Evolutionary conservation across 2,888 invertebrate species (phyloP).

Genomic region (Aleiodes leptofemur): DNA sequence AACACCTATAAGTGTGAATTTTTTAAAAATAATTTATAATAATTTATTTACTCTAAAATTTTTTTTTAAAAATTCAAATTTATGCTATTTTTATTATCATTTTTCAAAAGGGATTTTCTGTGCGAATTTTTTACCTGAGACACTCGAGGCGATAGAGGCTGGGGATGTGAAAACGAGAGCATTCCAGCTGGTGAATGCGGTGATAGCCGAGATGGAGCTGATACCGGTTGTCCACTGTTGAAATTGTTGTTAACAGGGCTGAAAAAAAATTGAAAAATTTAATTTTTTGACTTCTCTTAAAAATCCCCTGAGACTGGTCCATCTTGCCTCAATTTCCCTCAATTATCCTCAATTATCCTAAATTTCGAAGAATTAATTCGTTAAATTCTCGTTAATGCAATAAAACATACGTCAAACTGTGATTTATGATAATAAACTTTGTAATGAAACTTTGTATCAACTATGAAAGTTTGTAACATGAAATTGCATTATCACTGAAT

Average conservation of each 20-base stretch:
- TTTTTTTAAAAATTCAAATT: background rate
- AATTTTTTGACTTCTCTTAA: background rate
- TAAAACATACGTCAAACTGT: no score
- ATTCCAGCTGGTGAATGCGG: slow-evolving; percentile 77
- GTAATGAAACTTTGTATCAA: no score
- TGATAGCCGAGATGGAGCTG: slow-evolving; percentile 77
- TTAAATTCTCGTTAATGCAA: no score
- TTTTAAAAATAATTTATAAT: no score
- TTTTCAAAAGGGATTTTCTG: background rate
- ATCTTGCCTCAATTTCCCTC: no score
- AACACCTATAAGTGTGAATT: no score
- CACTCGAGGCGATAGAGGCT: slow-evolving; percentile 79
- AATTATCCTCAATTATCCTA: no score
- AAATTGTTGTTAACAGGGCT: slow-evolving; percentile 74
- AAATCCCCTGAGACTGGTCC: no score
- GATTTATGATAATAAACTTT: no score
- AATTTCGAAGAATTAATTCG: no score
- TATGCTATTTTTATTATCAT: background rate
- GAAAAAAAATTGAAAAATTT: slow-evolving; percentile 45
- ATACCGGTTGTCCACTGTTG: slow-evolving; percentile 73
- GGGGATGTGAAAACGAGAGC: slow-evolving; percentile 75
- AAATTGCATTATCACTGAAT: no score
- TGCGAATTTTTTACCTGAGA: slow-evolving; percentile 72
- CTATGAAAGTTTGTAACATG: no score
- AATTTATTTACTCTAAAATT: background rate